Conservation (phyloP, 2,888 invertebrate genomes). For the Sinopyrophorus schimmeli region DNA sequence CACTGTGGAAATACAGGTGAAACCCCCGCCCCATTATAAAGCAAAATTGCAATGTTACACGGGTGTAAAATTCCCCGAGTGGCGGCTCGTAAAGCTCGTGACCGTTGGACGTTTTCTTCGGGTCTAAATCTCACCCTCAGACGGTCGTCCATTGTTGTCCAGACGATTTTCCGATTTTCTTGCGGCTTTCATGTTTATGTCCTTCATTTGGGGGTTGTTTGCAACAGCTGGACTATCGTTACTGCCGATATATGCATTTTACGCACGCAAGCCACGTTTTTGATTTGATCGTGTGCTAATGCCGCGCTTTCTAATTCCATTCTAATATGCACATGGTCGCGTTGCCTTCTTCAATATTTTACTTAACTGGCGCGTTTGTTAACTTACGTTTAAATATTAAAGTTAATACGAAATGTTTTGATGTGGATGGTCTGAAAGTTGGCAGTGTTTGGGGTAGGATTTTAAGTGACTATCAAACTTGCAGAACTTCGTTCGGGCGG, state of each 20-base stretch:
- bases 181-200: constrained; percentile 31
- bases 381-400: no score
- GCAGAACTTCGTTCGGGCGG: no score
- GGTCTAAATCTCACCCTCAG: constrained; percentile 27
- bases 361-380: constrained; percentile 1
- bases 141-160: constrained; percentile 29
- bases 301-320: constrained; percentile 18
- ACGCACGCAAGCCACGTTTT: constrained; percentile 25
- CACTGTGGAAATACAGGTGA: constrained; percentile 34
- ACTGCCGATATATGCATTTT: constrained; percentile 29
- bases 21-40: constrained; percentile 22
- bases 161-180: constrained; percentile 31
- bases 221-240: constrained; percentile 18
- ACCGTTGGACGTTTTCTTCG: constrained; percentile 28
- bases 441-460: no score
- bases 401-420: no score
- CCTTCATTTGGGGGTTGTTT: constrained; percentile 27
- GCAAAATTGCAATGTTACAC: constrained; percentile 26
- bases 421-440: no score
- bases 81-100: constrained; percentile 30
- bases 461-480: no score
- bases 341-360: constrained; percentile 10
- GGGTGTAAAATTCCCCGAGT: constrained; percentile 30
- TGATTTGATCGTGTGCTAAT: constrained; percentile 26
- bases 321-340: constrained; percentile 12